Conservation (phyloP, 2,113 vertebrate genomes). For the Monopterus albus region DNA sequence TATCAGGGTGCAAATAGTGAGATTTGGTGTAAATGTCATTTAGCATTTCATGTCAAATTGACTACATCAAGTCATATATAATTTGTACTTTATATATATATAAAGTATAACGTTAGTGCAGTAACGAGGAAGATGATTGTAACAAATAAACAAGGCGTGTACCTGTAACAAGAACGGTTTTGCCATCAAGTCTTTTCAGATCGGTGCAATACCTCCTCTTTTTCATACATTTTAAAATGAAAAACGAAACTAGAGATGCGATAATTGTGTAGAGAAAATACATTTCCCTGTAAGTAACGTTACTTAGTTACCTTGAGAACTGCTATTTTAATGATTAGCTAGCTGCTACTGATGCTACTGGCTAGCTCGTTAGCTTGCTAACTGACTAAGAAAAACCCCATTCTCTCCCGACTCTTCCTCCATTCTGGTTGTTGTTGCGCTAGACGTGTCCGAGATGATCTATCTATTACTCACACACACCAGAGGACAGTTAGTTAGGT, state of each 20-base stretch:
- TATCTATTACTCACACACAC: not conserved
- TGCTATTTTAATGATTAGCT: not conserved
- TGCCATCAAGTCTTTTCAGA: slow-evolving; percentile 82
- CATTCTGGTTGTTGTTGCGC: not conserved
- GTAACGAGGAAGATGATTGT: no score
- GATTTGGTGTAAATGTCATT: not conserved
- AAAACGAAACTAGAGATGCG: slow-evolving; percentile 73
- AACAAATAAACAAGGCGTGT: not conserved
- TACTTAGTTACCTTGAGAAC: not conserved
- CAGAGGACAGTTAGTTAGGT: not conserved
- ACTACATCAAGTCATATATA: no score
- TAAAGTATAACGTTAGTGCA: no score
- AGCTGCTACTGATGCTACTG: not conserved
- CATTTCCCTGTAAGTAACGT: slow-evolving; percentile 56
- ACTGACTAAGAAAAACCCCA: not conserved
- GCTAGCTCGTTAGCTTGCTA: slow-evolving; percentile 27
- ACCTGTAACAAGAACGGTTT: slow-evolving; percentile 87
- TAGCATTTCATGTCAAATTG: no score
- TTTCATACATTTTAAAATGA: slow-evolving; percentile 83
- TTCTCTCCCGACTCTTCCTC: not conserved
- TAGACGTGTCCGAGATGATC: fast-evolving
- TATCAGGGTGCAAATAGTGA: no score
- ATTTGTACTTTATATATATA: no score
- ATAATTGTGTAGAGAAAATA: slow-evolving; percentile 79
- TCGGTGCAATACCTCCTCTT: slow-evolving; percentile 80